Evolutionary conservation across 2,888 invertebrate genomes (phyloP), one percentile per base, ranked within the genome.

Genomic region (Empis stercorea): DNA sequence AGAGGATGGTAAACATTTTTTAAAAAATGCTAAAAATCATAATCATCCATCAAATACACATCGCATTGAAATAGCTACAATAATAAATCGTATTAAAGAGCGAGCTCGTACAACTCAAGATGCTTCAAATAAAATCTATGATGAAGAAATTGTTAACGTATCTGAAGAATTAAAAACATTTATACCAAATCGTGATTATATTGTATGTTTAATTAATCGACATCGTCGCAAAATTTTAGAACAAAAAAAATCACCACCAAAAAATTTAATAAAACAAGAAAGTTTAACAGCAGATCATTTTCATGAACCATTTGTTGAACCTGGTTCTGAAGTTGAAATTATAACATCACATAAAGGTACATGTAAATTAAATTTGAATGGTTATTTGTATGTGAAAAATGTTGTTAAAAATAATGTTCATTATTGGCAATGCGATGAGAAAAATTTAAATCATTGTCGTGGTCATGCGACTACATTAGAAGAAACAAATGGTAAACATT

Each of bases 371-470:
- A 40, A 40, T 40, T 40, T 40, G n/a, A 40, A 40, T 27, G 40
- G 40, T n/a, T 40, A 40, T 40, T 40, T 40, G 14, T 40, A 23
- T 40, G 40, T 40, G 4, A 40, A 40, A 40, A 40, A 40, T 40
- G 20, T 20, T 4, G 23, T 40, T 9, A 40, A 40, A 27, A 23
- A 40, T 27, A 40, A 40, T 40, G 40, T 40, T 10, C 40, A 40
- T 27, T 40, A 40, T 27, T 40, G 40, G 40, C 20, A 14, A 10
- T 40, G 40, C 7, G 40, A 40, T n/a, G 40, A 40, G 27, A 40
- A 40, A n/a, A 20, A 40, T 40, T 40, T n/a, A 14, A 20, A 20
- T n/a, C 20, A 27, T 23, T 40, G 40, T 40, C 20, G 23, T 20
- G 40, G 40, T 16, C 23, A 20, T 14, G 40, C 40, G 2, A 40